phyloP scores from a whole-genome alignment of 2,888 invertebrate species.

The Andrena minutula region DNA sequence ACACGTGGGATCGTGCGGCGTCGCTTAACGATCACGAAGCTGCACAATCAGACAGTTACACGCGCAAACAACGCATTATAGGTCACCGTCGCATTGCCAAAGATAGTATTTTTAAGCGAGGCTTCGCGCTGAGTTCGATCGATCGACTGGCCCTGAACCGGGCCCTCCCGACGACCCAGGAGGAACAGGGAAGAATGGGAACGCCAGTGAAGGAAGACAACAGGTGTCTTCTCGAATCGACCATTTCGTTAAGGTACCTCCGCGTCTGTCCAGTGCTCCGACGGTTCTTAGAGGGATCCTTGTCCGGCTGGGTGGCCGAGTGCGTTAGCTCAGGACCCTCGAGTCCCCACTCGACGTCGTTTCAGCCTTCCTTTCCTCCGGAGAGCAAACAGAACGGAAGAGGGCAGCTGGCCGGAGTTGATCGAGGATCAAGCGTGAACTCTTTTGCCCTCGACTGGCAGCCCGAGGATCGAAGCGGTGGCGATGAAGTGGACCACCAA shows the following conservation, averaged over 20 bases:
- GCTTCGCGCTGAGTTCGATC: slow-evolving; percentile 63
- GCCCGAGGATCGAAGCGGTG: slow-evolving; percentile 4
- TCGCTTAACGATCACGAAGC: slow-evolving; percentile 26
- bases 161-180: background rate
- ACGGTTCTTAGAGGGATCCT: background rate
- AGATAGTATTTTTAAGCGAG: slow-evolving; percentile 77
- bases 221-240: background rate
- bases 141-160: background rate
- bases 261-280: background rate
- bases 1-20: slow-evolving; percentile 1
- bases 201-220: background rate
- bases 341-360: background rate
- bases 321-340: slow-evolving; percentile 19
- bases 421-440: background rate
- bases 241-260: slow-evolving; percentile 7
- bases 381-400: background rate
- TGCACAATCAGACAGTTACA: slow-evolving; percentile 10
- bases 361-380: background rate
- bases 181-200: background rate
- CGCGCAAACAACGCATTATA: slow-evolving; percentile 16
- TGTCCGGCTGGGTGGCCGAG: slow-evolving; percentile 33
- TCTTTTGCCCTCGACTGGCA: slow-evolving; percentile 15
- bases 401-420: background rate
- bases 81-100: slow-evolving; percentile 77
- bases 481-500: background rate